Evolutionary conservation across 2,888 invertebrate species (phyloP).

Genomic region (Criorhina ranunculi): DNA sequence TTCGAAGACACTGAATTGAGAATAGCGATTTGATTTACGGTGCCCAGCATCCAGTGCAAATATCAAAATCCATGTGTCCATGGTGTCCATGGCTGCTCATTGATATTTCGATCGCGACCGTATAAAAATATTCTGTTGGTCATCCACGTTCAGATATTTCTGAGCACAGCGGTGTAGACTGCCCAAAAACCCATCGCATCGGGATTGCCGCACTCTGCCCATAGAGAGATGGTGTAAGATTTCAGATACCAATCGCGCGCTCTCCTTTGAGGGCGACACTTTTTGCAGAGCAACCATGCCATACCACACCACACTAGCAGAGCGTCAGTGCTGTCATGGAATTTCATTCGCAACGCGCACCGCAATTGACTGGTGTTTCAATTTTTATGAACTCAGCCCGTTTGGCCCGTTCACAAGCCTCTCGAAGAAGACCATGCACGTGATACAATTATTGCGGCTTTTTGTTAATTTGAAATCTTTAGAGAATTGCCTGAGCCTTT

Average conservation of each 20-base stretch:
- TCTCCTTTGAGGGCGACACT: slow-evolving; percentile 76
- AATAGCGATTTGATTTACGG: slow-evolving; percentile 74
- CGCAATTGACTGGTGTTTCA: slow-evolving; percentile 71
- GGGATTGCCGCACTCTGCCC: slow-evolving; percentile 54
- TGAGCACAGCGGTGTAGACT: slow-evolving; percentile 52
- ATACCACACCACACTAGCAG: slow-evolving; percentile 53
- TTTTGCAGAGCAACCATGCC: slow-evolving; percentile 59
- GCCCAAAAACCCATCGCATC: slow-evolving; percentile 74
- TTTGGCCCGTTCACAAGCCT: slow-evolving; percentile 16
- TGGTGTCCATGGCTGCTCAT: slow-evolving; percentile 81
- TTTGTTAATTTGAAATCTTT: slow-evolving; percentile 80
- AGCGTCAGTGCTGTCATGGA: slow-evolving; percentile 67
- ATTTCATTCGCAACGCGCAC: slow-evolving; percentile 70
- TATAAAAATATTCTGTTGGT: slow-evolving; percentile 85
- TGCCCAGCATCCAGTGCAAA: slow-evolving; percentile 46
- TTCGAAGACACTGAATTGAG: slow-evolving; percentile 33
- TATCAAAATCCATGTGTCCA: slow-evolving; percentile 65
- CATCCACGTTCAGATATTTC: slow-evolving; percentile 77
- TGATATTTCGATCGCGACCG: slow-evolving; percentile 85
- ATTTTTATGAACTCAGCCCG: slow-evolving; percentile 74
- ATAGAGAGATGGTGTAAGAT: slow-evolving; percentile 77
- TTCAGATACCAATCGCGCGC: slow-evolving; percentile 77
- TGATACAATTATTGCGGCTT: slow-evolving; percentile 83
- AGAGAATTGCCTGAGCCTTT: slow-evolving; percentile 66
- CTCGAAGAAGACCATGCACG: slow-evolving; percentile 77